These are phyloP conservation scores for Sorex araneus DNA, from an alignment of 2,113 vertebrate species.

Conservation along the genomic window DNA sequence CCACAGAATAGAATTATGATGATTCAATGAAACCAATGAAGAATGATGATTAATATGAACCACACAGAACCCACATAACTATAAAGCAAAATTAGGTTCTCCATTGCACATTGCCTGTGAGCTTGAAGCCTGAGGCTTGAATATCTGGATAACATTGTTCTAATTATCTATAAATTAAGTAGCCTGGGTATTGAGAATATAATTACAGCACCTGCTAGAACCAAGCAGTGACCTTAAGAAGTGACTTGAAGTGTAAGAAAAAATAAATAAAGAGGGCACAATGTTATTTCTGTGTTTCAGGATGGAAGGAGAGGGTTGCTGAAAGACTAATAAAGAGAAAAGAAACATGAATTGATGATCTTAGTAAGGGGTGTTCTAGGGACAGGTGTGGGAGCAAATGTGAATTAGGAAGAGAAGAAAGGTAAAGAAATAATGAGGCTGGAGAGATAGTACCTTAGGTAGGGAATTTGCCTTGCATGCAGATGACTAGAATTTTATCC, in stretches of 20 bases:
- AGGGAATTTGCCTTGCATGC: no score
- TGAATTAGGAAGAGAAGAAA: background rate
- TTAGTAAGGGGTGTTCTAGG: background rate
- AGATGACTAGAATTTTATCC: no score
- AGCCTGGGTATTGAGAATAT: background rate
- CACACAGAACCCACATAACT: background rate
- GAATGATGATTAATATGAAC: background rate
- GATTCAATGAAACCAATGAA: background rate
- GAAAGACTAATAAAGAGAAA: background rate
- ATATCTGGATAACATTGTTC: background rate
- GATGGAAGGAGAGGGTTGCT: no score
- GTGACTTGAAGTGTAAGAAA: background rate
- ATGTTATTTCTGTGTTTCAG: background rate
- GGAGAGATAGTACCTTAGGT: no score
- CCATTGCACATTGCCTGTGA: background rate
- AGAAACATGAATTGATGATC: background rate
- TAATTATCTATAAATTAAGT: background rate
- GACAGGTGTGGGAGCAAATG: background rate
- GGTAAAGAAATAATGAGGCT: no score
- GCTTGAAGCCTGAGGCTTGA: background rate
- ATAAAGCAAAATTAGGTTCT: background rate
- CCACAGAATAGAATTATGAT: background rate
- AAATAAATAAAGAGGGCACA: background rate
- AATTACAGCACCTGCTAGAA: background rate
- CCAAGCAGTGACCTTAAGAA: background rate